phyloP scores from a whole-genome alignment of 1,140 invertebrate species.

The Drosophila ananassae region DNA sequence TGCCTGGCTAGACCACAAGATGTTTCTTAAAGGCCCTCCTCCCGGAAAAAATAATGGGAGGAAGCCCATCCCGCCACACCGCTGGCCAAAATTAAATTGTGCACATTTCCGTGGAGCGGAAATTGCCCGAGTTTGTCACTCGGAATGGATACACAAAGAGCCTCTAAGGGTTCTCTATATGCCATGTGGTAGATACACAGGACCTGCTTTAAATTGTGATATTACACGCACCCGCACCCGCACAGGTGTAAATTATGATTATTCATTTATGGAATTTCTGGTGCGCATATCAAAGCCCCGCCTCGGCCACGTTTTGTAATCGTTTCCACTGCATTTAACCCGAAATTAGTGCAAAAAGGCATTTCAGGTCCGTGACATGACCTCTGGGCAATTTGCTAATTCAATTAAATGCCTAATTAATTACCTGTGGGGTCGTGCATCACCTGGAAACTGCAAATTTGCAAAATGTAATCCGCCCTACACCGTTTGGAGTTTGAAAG shows the following conservation, averaged over 20 bases:
- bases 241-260: slow-evolving; percentile 74
- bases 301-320: neutral
- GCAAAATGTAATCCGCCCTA: slow-evolving; percentile 36
- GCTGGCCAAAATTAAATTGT: slow-evolving; percentile 67
- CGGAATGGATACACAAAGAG: slow-evolving; percentile 37
- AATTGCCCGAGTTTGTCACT: slow-evolving; percentile 74
- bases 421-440: slow-evolving; percentile 37
- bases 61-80: neutral
- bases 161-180: neutral
- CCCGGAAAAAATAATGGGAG: slow-evolving; percentile 16
- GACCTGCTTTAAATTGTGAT: slow-evolving; percentile 41
- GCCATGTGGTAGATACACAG: slow-evolving; percentile 11
- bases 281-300: slow-evolving; percentile 25
- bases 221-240: slow-evolving; percentile 19
- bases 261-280: slow-evolving; percentile 59
- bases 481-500: slow-evolving; percentile 16
- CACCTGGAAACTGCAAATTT: slow-evolving; percentile 23
- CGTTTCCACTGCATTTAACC: slow-evolving; percentile 63
- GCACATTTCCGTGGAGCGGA: slow-evolving; percentile 76
- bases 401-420: slow-evolving; percentile 75
- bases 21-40: slow-evolving; percentile 23
- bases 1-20: slow-evolving; percentile 46
- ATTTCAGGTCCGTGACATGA: slow-evolving; percentile 7
- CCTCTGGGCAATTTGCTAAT: slow-evolving; percentile 54
- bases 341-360: slow-evolving; percentile 57